phyloP scores from a whole-genome alignment of 1,140 invertebrate species.

The Macrobrachium nipponense region DNA sequence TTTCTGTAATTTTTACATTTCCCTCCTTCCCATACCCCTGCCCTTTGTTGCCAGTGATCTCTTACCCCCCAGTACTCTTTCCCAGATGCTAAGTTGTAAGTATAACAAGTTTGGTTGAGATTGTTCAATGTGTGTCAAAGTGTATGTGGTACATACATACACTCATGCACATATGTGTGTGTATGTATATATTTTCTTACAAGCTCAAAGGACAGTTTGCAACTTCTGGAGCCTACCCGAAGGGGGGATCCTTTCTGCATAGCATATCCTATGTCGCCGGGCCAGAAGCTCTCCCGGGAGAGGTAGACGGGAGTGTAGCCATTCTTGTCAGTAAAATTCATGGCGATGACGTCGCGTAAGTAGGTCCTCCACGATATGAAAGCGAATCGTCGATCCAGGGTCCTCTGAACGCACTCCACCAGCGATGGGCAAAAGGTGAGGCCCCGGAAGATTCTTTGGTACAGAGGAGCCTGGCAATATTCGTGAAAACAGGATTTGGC shows the following conservation, averaged over 20 bases:
- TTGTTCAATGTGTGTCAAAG: too few relatives aligned
- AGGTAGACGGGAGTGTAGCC: constrained; percentile 34
- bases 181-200: too few relatives aligned
- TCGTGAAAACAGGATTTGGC: background rate
- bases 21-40: too few relatives aligned
- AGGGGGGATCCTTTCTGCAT: constrained; percentile 41
- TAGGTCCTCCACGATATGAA: constrained; percentile 38
- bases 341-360: constrained; percentile 41
- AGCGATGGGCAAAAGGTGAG: constrained; percentile 30
- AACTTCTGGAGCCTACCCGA: background rate
- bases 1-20: too few relatives aligned
- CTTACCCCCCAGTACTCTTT: too few relatives aligned
- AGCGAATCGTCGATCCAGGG: constrained; percentile 21
- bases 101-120: too few relatives aligned
- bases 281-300: constrained; percentile 34
- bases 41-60: too few relatives aligned
- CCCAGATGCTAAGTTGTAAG: too few relatives aligned
- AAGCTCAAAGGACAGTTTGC: too few relatives aligned
- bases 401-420: constrained; percentile 34
- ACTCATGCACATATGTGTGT: too few relatives aligned
- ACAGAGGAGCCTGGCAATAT: constrained; percentile 29
- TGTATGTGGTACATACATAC: too few relatives aligned
- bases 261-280: constrained; percentile 23
- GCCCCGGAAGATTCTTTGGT: constrained; percentile 39
- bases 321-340: constrained; percentile 41